These are phyloP conservation scores for Tiliacea citrago DNA, from an alignment of 2,888 invertebrate genomes.

Conservation along the genomic window DNA sequence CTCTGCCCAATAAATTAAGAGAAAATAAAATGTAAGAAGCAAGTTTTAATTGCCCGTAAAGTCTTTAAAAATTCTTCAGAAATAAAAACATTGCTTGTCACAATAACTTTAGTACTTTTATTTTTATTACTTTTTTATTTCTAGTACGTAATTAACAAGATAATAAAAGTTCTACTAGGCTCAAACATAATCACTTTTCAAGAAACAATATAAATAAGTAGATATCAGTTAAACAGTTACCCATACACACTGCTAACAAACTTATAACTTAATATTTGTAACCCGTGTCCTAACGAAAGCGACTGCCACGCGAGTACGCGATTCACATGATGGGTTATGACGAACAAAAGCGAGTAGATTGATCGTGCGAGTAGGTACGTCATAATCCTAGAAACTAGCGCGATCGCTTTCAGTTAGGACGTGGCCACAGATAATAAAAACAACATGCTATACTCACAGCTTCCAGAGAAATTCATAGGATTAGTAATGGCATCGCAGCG, in stretches of 20 bases:
- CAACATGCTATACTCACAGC: conserved; percentile 93
- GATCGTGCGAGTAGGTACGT: not conserved
- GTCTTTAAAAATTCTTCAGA: not conserved
- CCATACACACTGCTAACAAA: not conserved
- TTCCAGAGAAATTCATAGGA: conserved; percentile 98
- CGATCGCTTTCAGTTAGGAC: not conserved
- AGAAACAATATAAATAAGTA: not conserved
- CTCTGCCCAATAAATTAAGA: not conserved
- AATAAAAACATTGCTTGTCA: conserved; percentile 13
- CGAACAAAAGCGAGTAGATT: no score
- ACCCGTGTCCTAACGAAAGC: not conserved
- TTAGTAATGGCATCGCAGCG: conserved; percentile 98
- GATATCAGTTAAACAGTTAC: no score
- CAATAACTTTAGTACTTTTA: not conserved
- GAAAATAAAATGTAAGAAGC: conserved; percentile 13
- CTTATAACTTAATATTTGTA: not conserved
- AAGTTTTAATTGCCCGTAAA: conserved; percentile 34
- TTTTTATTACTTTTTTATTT: conserved; percentile 9
- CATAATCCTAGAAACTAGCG: not conserved
- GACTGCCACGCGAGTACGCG: no score
- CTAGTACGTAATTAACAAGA: conserved; percentile 7
- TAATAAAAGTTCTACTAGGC: not conserved
- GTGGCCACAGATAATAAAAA: not conserved
- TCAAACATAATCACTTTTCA: not conserved
- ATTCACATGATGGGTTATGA: not conserved